phyloP scores from a whole-genome alignment of 2,888 invertebrate species.

The Ecliptopera silaceata region DNA sequence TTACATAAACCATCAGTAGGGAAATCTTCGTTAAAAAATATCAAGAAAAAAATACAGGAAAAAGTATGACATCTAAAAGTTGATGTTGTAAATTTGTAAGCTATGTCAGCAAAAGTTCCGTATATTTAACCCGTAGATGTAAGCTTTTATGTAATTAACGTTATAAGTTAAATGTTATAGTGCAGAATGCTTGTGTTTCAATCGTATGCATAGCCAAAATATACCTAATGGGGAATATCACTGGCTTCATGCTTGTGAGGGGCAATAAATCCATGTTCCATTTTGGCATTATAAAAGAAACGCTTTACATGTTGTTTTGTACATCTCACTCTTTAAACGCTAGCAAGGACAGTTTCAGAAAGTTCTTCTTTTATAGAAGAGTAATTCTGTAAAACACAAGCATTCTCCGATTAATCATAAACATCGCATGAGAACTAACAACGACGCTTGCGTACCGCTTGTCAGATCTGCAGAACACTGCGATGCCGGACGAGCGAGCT shows the following conservation, averaged over 20 bases:
- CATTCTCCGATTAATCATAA: conserved; percentile 51
- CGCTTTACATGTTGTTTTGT: conserved; percentile 36
- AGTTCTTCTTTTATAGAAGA: neutral
- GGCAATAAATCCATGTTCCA: conserved; percentile 43
- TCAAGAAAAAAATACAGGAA: neutral
- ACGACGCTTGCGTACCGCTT: conserved; percentile 77
- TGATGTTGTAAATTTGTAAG: conserved; percentile 23
- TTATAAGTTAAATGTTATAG: conserved; percentile 48
- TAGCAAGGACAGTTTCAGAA: conserved; percentile 4
- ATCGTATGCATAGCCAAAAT: conserved; percentile 26
- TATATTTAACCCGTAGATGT: conserved; percentile 34
- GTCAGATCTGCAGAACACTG: conserved; percentile 98
- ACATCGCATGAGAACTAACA: conserved; percentile 76
- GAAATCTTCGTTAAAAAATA: conserved; percentile 10
- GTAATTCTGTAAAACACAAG: conserved; percentile 44
- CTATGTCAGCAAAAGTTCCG: conserved; percentile 25
- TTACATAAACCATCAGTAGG: conserved; percentile 1
- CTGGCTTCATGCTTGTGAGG: conserved; percentile 32
- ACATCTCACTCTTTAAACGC: conserved; percentile 13
- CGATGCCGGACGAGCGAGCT: conserved; percentile 99
- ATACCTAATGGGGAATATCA: conserved; percentile 22
- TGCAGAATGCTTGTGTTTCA: conserved; percentile 56
- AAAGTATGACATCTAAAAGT: conserved; percentile 9
- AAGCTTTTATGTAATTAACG: conserved; percentile 64
- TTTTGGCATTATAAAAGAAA: conserved; percentile 39